Conservation (phyloP, 2,888 invertebrate genomes). For the Macroteleia sp. region DNA sequence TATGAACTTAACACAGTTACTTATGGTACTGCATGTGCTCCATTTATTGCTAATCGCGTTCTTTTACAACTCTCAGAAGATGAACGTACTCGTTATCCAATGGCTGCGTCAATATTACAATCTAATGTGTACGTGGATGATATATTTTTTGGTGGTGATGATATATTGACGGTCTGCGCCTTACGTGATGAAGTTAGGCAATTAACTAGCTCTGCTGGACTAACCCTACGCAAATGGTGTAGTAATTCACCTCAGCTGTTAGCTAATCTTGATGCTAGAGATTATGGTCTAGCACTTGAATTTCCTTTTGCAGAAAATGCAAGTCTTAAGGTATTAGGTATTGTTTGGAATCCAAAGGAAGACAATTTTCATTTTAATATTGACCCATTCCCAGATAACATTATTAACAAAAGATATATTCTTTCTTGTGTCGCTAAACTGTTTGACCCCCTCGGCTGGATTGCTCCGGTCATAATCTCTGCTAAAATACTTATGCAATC, state of each 20-base stretch:
- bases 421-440: too few species aligned
- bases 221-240: conserved; percentile 20
- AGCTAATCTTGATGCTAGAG: neutral
- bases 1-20: too few species aligned
- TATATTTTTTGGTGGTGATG: conserved; percentile 15
- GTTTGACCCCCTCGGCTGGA: too few species aligned
- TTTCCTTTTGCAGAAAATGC: conserved; percentile 12
- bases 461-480: too few species aligned
- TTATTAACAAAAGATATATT: too few species aligned
- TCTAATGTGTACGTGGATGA: conserved; percentile 32
- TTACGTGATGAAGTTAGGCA: conserved; percentile 26
- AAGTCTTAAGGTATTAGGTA: conserved; percentile 11
- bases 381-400: too few species aligned
- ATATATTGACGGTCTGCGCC: neutral
- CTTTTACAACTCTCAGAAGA: conserved; percentile 11
- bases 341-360: neutral
- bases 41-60: conserved; percentile 13
- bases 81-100: conserved; percentile 3
- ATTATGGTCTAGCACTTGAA: conserved; percentile 13
- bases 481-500: too few species aligned
- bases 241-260: conserved; percentile 16
- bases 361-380: too few species aligned
- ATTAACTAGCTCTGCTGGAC: conserved; percentile 1
- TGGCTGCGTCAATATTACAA: conserved; percentile 6
- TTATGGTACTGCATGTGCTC: conserved; percentile 12